Base-by-base conservation (phyloP, 2,797 vertebrate species). In the Pempheris klunzingeri region DNA sequence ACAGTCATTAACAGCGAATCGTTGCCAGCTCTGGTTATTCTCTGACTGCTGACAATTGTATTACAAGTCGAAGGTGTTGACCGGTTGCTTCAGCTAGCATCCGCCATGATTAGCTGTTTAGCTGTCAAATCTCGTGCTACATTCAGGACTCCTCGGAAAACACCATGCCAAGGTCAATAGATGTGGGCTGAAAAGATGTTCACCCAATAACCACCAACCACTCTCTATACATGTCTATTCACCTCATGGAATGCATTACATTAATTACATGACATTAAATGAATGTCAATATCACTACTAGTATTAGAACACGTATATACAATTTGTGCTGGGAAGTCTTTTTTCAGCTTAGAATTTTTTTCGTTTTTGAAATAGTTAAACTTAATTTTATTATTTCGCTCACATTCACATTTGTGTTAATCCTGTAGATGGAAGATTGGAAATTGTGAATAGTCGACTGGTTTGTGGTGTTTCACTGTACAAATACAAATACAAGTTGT, bases 31-130 rank as follows among this genome's bases (percentile, higher is more conserved):
- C 22, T 3, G 68, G 12, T 60, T 61, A 36, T 13, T 68, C 71
- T 50, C 34, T 66, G 64, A 41, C 63, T 53, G 70, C 71, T 85
- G 80, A 78, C 78, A 63, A 44, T 52, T n/a, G 24, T 3, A 39
- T 53, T 32, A 61, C 73, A 52, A 44, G 53, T 47, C 53, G 53
- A 36, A 38, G 68, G 52, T 52, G 58, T 26, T 36, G 61, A 17
- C 49, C 26, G 59, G 58, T n/a, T 6, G 66, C 30, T 24, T 79
- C 80, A 85, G 74, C 78, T 59, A 68, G 39, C 78, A 47, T 84
- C 83, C 91, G 93, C 95, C 95, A 95, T 95, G 86, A 94, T 95
- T 66, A 75, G 7, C 72, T 71, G 71, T 61, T 82, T 71, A 83
- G 88, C 84, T 89, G 92, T 90, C 91, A 93, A 88, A 83, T 20